Evolutionary conservation across 2,797 vertebrate genomes (phyloP).

Genomic region (Podarcis lilfordi): DNA sequence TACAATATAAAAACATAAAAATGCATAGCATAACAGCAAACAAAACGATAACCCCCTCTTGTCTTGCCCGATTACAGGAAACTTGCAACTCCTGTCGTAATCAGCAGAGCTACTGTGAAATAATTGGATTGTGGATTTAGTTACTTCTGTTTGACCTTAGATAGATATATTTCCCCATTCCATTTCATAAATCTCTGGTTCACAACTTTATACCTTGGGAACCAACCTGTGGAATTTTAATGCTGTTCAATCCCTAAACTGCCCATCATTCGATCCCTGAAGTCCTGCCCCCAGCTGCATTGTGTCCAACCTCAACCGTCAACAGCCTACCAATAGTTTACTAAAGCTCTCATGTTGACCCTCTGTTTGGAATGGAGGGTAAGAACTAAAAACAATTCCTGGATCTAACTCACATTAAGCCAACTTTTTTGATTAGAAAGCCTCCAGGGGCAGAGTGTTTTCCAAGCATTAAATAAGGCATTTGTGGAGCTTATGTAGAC

Average conservation of each 20-base stretch:
- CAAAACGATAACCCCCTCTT: not conserved
- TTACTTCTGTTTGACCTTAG: not conserved
- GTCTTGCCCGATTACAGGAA: not conserved
- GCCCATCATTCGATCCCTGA: not conserved
- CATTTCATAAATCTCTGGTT: conserved; percentile 9
- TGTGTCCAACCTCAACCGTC: not conserved
- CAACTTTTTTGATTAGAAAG: not conserved
- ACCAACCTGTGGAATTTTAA: not conserved
- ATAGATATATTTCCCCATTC: not conserved
- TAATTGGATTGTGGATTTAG: not conserved
- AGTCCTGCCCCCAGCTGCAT: not conserved
- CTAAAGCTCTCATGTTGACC: not conserved
- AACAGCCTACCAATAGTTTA: not conserved
- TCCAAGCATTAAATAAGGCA: conserved; percentile 26
- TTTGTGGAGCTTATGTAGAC: not conserved
- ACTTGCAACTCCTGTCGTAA: not conserved
- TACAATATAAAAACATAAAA: too few relatives aligned
- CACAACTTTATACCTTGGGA: not conserved
- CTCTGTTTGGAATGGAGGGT: not conserved
- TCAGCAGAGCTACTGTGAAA: not conserved
- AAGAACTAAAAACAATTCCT: not conserved
- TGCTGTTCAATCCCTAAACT: not conserved
- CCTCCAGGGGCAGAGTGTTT: not conserved
- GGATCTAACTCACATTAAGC: not conserved
- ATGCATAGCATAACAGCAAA: too few relatives aligned